Conservation (phyloP, 2,888 invertebrate genomes). For the Peribatodes rhomboidaria region DNA sequence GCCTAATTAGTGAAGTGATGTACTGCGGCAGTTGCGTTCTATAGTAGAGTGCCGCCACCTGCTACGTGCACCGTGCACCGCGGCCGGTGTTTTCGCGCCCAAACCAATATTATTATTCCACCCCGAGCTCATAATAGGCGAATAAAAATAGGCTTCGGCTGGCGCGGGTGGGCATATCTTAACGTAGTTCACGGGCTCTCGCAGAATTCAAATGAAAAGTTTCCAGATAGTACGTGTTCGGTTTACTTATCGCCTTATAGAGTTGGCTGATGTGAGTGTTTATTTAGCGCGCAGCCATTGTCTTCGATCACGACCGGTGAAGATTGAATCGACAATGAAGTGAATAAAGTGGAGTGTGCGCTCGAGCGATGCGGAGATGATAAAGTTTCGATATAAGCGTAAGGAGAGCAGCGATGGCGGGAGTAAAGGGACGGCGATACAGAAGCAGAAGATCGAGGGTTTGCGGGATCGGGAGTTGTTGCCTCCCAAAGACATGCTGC, state of each 20-base stretch:
- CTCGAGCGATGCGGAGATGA: slow-evolving; percentile 83
- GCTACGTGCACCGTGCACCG: slow-evolving; percentile 55
- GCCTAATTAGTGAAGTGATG: slow-evolving; percentile 59
- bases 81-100: slow-evolving; percentile 75
- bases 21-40: slow-evolving; percentile 60
- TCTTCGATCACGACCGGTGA: slow-evolving; percentile 67
- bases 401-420: slow-evolving; percentile 82
- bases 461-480: slow-evolving; percentile 76
- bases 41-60: slow-evolving; percentile 61
- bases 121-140: slow-evolving; percentile 40
- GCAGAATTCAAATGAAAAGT: slow-evolving; percentile 75
- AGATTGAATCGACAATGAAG: slow-evolving; percentile 64
- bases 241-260: slow-evolving; percentile 78
- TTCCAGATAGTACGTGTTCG: slow-evolving; percentile 71
- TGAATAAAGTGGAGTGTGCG: slow-evolving; percentile 54
- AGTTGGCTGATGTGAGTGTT: slow-evolving; percentile 68
- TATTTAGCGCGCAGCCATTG: slow-evolving; percentile 76
- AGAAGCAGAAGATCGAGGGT: slow-evolving; percentile 82
- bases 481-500: slow-evolving; percentile 79
- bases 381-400: slow-evolving; percentile 89
- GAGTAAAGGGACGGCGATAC: slow-evolving; percentile 71
- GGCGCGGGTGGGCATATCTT: slow-evolving; percentile 60
- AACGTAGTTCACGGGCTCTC: slow-evolving; percentile 55
- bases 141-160: slow-evolving; percentile 48
- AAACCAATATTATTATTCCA: slow-evolving; percentile 54